Evolutionary conservation across 2,797 vertebrate genomes (phyloP).

Genomic region (Glossophaga mutica): DNA sequence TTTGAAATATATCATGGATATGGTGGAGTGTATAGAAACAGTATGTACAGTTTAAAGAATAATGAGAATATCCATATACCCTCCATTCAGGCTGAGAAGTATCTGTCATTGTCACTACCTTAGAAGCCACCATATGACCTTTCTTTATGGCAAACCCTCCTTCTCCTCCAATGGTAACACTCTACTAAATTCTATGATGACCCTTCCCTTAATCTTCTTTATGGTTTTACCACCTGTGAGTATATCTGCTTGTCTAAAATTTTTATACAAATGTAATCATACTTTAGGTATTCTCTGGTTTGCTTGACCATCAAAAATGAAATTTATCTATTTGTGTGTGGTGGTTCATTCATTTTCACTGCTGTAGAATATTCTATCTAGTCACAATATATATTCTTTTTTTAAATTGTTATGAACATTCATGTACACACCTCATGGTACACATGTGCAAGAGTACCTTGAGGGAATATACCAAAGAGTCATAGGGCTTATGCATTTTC

Average conservation of each 20-base stretch:
- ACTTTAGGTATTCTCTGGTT: background rate
- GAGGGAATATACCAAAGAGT: background rate
- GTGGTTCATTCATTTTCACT: background rate
- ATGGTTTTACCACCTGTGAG: background rate
- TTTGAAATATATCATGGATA: background rate
- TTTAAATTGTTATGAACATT: background rate
- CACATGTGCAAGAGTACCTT: background rate
- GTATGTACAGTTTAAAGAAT: background rate
- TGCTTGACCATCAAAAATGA: constrained; percentile 6
- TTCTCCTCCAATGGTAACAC: background rate
- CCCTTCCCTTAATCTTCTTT: background rate
- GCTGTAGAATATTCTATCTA: background rate
- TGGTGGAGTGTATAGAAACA: background rate
- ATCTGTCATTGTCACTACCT: background rate
- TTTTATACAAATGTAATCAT: background rate
- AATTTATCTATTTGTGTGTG: background rate
- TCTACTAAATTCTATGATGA: background rate
- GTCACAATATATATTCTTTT: background rate
- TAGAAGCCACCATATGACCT: background rate
- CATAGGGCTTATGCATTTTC: background rate
- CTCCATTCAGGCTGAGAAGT: background rate
- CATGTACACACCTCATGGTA: background rate
- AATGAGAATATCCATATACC: background rate
- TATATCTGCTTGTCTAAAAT: background rate
- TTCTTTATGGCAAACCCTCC: background rate